These are phyloP conservation scores for Candidula unifasciata DNA, from an alignment of 2,888 invertebrate genomes.

Conservation along the genomic window DNA sequence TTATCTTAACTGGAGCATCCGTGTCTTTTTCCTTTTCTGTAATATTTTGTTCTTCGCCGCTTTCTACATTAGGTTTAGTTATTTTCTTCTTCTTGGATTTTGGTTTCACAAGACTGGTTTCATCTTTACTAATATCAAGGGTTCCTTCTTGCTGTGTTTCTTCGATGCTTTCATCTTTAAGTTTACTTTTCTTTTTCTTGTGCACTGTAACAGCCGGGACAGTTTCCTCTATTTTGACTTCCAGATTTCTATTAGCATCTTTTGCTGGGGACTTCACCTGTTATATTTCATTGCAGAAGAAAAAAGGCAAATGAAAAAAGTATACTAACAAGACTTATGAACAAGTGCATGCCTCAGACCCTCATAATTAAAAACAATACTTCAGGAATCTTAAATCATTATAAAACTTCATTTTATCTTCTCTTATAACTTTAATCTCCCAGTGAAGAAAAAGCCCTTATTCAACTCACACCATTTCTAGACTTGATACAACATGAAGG, in stretches of 20 bases:
- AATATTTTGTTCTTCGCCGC: constrained; percentile 39
- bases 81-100: constrained; percentile 48
- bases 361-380: too few species aligned
- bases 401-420: too few species aligned
- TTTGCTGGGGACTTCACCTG: constrained; percentile 14
- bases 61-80: constrained; percentile 1
- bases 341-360: too few species aligned
- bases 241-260: neutral
- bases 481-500: too few species aligned
- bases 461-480: too few species aligned
- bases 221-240: neutral
- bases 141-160: constrained; percentile 49
- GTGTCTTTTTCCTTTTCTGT: constrained; percentile 11
- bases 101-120: constrained; percentile 47
- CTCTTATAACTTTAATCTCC: too few species aligned
- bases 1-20: neutral
- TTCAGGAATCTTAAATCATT: too few species aligned
- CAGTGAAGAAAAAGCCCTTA: too few species aligned
- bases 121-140: constrained; percentile 56
- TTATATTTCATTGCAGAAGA: neutral
- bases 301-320: neutral
- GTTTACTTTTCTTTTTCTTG: constrained; percentile 36
- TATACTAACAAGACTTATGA: too few species aligned
- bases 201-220: constrained; percentile 1
- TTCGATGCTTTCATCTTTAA: constrained; percentile 15